These are phyloP conservation scores for Bettongia penicillata DNA, from an alignment of 2,113 vertebrate genomes.

Conservation along the genomic window DNA sequence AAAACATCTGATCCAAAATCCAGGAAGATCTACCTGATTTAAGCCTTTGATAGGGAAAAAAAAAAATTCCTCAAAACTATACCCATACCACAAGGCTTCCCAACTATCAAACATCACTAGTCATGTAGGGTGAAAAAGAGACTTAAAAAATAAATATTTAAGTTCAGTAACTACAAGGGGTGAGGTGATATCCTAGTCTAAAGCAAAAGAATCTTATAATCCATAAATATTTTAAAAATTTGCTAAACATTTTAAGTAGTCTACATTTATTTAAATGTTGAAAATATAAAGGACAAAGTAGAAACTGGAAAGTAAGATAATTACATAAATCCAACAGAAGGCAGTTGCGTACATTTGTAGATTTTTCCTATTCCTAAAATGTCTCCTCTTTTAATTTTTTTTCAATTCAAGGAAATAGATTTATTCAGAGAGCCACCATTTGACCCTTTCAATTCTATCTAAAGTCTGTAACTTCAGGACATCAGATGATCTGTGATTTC, in stretches of 20 bases:
- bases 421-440: constrained; percentile 71
- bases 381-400: background rate
- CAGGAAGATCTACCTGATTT: background rate
- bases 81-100: background rate
- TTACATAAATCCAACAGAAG: constrained; percentile 56
- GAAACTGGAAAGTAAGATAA: constrained; percentile 19
- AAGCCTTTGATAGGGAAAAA: constrained; percentile 23
- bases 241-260: constrained; percentile 15
- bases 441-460: constrained; percentile 48
- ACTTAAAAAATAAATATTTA: background rate
- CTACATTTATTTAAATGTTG: background rate
- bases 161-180: background rate
- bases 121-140: background rate
- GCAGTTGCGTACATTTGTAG: constrained; percentile 57
- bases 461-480: constrained; percentile 65
- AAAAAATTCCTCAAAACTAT: background rate
- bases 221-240: background rate
- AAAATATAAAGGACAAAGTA: background rate
- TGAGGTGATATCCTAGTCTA: background rate
- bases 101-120: background rate
- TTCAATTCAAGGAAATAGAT: constrained; percentile 80
- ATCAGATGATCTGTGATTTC: constrained; percentile 24
- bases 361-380: background rate
- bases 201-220: background rate
- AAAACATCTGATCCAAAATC: constrained; percentile 25